phyloP scores from a whole-genome alignment of 2,797 vertebrate species.

The Pagetopsis macropterus region DNA sequence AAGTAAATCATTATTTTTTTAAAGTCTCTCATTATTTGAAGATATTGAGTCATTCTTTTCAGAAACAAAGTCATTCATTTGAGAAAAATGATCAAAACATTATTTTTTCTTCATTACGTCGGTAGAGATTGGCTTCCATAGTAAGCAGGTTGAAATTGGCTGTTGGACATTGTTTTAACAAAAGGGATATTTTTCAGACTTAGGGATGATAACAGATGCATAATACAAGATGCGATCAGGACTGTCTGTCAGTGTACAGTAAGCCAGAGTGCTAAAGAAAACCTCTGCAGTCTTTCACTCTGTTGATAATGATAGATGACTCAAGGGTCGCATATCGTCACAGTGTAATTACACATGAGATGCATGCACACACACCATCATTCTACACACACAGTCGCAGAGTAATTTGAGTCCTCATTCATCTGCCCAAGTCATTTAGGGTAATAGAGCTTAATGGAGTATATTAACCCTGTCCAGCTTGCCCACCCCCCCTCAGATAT shows the following conservation, averaged over 20 bases:
- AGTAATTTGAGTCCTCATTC: constrained; percentile 77
- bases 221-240: constrained; percentile 4
- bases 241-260: constrained; percentile 20
- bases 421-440: constrained; percentile 80
- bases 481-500: constrained; percentile 39
- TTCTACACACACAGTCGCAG: constrained; percentile 28
- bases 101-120: no score
- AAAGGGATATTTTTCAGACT: background rate
- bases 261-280: constrained; percentile 3
- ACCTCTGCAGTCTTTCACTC: constrained; percentile 51
- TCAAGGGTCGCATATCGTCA: constrained; percentile 71
- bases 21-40: no score
- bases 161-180: background rate
- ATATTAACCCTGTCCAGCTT: constrained; percentile 84
- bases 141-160: background rate
- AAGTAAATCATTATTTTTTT: no score
- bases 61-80: no score
- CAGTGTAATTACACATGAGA: constrained; percentile 74
- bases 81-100: no score
- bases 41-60: no score
- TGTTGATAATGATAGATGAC: constrained; percentile 69
- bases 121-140: no score
- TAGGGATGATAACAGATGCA: background rate
- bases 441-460: constrained; percentile 86
- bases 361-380: constrained; percentile 12